Base-by-base conservation (phyloP, 1,140 invertebrate species). In the Drosophila watanabei region DNA sequence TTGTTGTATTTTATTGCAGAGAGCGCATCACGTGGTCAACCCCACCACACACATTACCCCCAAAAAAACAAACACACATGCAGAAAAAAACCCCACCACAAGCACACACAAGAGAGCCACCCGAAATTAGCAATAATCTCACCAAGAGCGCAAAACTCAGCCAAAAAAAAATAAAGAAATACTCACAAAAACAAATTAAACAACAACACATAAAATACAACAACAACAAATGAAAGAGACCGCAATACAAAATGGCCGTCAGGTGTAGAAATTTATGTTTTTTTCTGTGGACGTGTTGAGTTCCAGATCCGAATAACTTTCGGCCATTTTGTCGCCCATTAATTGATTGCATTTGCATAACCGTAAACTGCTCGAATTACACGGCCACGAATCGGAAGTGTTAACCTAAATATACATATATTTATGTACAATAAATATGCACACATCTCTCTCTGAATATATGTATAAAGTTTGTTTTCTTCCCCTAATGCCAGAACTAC, bases 161-260 rank as follows among this genome's bases (percentile, higher is more conserved):
- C 24, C 24, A n/a, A 49, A 57, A 64, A 65, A 71, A 59, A 65
- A 72, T 51, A 63, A 56, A 41, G n/a, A 62, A 69, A 33, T 45
- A 49, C 48, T 57, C 54, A 39, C 54, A 57, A 37, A 20, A 65
- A 65, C 28, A 73, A 71, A 46, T 79, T 54, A 43, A 76, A 45
- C 49, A 77, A 77, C 48, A 64, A 58, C 57, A 77, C 20, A 24
- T 48, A 52, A 69, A 65, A 65, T 65, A 70, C 32, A 57, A 76
- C 20, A 73, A 70, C n/a, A 72, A 43, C 69, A 54, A 37, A 58
- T 60, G 49, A 69, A 66, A 72, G 43, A 56, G 51, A 28, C 41
- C 49, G 35, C 41, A 69, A 75, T 76, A 88, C 86, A 89, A 89
- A 89, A 89, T 89, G 85, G 85, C 86, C 70, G 85, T 49, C 78